Conservation (phyloP, 2,113 vertebrate genomes). For the Bubo scandiacus region DNA sequence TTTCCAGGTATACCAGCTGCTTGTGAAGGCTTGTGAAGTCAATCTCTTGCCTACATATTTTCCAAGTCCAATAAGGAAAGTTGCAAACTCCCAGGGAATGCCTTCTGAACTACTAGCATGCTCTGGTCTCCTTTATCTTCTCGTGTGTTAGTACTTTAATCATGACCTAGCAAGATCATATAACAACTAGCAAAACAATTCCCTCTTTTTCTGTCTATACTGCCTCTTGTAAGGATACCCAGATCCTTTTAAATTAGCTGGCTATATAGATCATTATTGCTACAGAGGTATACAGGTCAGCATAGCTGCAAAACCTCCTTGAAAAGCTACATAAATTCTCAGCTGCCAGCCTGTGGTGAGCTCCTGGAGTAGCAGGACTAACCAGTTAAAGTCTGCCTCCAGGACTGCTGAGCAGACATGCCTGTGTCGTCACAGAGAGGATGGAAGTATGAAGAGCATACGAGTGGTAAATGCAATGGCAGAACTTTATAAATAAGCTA, state of each 20-base stretch:
- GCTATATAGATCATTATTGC: not conserved
- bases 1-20: not conserved
- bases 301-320: not conserved
- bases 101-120: not conserved
- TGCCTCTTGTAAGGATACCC: not conserved
- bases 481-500: not conserved
- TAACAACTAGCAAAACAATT: not conserved
- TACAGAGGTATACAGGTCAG: not conserved
- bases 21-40: too few relatives aligned
- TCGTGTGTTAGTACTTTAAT: not conserved
- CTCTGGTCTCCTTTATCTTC: not conserved
- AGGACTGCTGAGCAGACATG: not conserved
- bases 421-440: not conserved
- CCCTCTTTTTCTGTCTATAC: not conserved
- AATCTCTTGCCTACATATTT: not conserved
- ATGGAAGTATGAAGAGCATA: not conserved
- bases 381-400: not conserved
- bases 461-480: not conserved
- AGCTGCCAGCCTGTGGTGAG: not conserved
- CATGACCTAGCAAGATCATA: not conserved
- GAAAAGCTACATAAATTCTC: not conserved
- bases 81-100: not conserved
- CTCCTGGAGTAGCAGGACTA: not conserved
- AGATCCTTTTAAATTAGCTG: not conserved
- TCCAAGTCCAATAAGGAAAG: not conserved